Base-by-base conservation (phyloP, 2,797 vertebrate genomes). In the Esox lucius region DNA sequence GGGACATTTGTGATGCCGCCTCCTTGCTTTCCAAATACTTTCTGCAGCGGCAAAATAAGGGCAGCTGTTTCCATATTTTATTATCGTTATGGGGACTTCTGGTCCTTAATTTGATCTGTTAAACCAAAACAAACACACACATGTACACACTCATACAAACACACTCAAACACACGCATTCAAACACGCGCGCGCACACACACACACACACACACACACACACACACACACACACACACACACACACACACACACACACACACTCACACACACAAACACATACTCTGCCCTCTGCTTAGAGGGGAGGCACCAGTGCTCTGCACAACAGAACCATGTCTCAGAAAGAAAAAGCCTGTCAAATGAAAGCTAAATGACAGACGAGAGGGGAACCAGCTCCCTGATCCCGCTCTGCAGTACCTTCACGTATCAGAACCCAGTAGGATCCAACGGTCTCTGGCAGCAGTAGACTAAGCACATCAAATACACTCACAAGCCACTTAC, bases 401-500 rank as follows among this genome's bases (percentile, higher is more conserved):
- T 12, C n/a, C 11, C n/a, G 51, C 79, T 81, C 68, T 53, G 70
- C 49, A 76, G 71, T 79, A 68, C n/a, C 24, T 33, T 16, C 80
- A 84, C 72, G 28, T 79, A 59, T 17, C 39, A 53, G 77, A 66
- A 78, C 70, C 42, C 9, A 46, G 73, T 62, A 75, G 68, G 76
- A 71, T 70, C 73, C 46, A 62, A 53, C 68, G 65, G 59, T 39
- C 19, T 9, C 56, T 11, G 19, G 11, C 3, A 24, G 11, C 31
- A 64, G 51, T 61, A 56, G 42, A 59, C 75, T 42, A 15, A 72
- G 76, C 80, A 72, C 24, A 79, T 79, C 80, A 77, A 81, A 80
- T 51, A 78, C 68, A 75, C 68, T 35, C 31, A 69, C 75, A 86
- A 83, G 80, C 83, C 79, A 61, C 81, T 81, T 77, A 80, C 42